Base-by-base conservation (phyloP, 1,140 invertebrate genomes). In the Augochlora pura region DNA sequence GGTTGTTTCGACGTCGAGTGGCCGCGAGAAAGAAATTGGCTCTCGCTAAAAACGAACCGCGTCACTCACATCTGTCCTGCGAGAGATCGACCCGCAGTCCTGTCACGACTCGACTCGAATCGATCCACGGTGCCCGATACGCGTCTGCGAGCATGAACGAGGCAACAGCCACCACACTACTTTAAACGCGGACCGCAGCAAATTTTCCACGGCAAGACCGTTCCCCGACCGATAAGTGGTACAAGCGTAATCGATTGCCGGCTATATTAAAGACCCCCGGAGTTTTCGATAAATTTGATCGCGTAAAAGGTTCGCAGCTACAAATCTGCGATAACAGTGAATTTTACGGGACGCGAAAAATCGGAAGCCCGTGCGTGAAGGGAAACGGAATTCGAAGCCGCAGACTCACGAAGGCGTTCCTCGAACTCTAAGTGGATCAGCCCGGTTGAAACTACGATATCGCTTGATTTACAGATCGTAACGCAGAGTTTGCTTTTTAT, bases 81-180 rank as follows among this genome's bases (percentile, higher is more conserved):
- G 54, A 52, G 21, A 52, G 73, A 79, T 49, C 54, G 68, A 67
- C 64, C 69, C 49, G 82, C 27, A 83, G 77, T 85, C 82, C 46
- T 39, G 77, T 84, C 32, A 32, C 32, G 32, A 32, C 82, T 84
- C 83, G 82, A 69, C 49, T 64, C 42, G 80, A 73, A 81, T 85
- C 78, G 83, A 84, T 78, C 73, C 72, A 81, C 77, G 78, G 74
- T n/a, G n/a, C 1, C 60, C 59, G 54, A 72, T 83, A 83, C 81
- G 74, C 65, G 82, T 60, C 52, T 38, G 59, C 59, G 42, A 74
- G 71, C 65, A 75, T 67, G 79, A 84, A 69, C 65, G 78, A 59
- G 67, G 62, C 14, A 16, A 70, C 42, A 14, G 42, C n/a, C n/a
- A n/a, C n/a, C 42, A 0, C 42, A 46, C 42, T 10, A 0, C 65